These are phyloP conservation scores for Caenorhabditis japonica DNA, from an alignment of 2,888 invertebrate genomes.

Conservation along the genomic window DNA sequence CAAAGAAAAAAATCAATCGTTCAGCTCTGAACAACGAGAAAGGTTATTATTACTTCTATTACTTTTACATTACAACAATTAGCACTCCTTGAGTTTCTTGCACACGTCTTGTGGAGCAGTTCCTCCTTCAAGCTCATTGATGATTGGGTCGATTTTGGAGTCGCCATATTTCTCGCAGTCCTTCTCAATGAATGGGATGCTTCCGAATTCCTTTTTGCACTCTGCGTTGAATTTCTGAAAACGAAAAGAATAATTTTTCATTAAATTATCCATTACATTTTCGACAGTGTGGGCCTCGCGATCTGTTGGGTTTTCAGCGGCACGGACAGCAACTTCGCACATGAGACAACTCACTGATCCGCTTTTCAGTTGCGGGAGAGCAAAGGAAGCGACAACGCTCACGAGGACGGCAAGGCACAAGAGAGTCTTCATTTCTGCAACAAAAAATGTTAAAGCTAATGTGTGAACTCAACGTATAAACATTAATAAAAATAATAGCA, in stretches of 20 bases:
- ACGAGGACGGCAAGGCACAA: slow-evolving; percentile 44
- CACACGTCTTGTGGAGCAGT: slow-evolving; percentile 64
- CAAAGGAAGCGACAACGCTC: slow-evolving; percentile 41
- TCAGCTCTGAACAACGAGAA: too few relatives aligned
- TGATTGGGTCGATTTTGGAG: slow-evolving; percentile 59
- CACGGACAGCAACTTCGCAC: slow-evolving; percentile 58
- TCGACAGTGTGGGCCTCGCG: slow-evolving; percentile 53
- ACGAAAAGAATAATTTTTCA: neutral
- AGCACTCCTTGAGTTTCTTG: slow-evolving; percentile 53
- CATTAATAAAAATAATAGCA: too few relatives aligned
- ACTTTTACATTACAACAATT: slow-evolving; percentile 7
- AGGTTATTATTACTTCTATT: too few relatives aligned
- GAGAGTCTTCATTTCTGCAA: slow-evolving; percentile 49
- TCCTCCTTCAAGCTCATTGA: slow-evolving; percentile 61
- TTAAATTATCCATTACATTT: slow-evolving; percentile 17
- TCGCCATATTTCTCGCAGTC: slow-evolving; percentile 57
- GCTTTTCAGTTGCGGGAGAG: slow-evolving; percentile 13
- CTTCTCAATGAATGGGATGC: slow-evolving; percentile 50
- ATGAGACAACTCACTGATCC: slow-evolving; percentile 46
- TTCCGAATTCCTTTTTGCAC: slow-evolving; percentile 53
- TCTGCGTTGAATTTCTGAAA: slow-evolving; percentile 56
- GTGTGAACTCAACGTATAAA: too few relatives aligned
- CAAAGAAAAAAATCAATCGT: too few relatives aligned
- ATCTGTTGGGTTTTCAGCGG: slow-evolving; percentile 49
- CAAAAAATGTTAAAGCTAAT: too few relatives aligned